A percentile compares a stretch with the other conserved stretches of the same genome.
These are phyloP conservation scores for Argya squamiceps DNA, from an alignment of 2,797 vertebrate genomes.

Conservation along the genomic window DNA sequence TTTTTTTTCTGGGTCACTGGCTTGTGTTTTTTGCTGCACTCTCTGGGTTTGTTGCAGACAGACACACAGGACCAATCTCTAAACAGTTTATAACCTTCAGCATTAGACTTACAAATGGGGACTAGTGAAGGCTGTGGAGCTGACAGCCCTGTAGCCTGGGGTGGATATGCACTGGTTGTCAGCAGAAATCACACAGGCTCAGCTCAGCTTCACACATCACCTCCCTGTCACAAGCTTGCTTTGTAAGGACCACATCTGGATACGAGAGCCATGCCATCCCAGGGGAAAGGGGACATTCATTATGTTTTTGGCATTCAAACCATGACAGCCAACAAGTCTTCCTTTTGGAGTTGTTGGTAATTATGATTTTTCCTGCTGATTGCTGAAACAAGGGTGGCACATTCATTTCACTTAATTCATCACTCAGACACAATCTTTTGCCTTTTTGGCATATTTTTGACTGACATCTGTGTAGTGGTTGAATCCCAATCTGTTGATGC, in stretches of 20 bases:
- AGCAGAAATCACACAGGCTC: background rate
- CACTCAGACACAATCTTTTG: background rate
- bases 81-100: background rate
- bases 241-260: background rate
- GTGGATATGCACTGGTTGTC: background rate
- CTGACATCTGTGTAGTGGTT: background rate
- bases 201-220: background rate
- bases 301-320: background rate
- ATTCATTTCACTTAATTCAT: background rate
- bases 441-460: background rate
- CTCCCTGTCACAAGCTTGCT: background rate
- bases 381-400: background rate
- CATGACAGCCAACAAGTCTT: background rate
- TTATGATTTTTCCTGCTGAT: background rate
- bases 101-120: background rate
- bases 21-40: background rate
- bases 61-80: background rate
- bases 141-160: background rate
- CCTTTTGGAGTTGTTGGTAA: background rate
- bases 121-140: background rate
- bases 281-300: background rate
- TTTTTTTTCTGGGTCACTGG: background rate
- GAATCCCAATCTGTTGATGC: background rate
- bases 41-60: background rate
- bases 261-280: accelerated